Evolutionary conservation across 2,888 invertebrate species (phyloP).

Genomic region (Volucella bombylans): DNA sequence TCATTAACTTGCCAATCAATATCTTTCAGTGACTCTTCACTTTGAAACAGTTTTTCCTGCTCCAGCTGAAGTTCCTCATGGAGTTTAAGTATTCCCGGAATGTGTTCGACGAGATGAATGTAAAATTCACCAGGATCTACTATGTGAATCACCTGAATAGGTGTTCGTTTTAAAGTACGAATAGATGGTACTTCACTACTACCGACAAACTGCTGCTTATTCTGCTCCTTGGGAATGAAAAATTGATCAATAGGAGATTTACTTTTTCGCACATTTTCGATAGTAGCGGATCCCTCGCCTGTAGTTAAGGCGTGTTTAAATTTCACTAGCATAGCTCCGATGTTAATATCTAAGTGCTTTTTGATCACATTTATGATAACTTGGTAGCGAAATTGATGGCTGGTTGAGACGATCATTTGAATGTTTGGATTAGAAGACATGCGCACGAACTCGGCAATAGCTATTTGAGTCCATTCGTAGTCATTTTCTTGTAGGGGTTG

Average conservation of each 20-base stretch:
- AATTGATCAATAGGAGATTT: constrained; percentile 15
- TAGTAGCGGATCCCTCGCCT: constrained; percentile 78
- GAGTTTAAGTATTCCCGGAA: constrained; percentile 83
- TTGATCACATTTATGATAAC: constrained; percentile 82
- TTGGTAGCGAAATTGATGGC: constrained; percentile 76
- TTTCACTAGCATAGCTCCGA: constrained; percentile 84
- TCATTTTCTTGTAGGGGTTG: constrained; percentile 80
- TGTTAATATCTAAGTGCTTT: constrained; percentile 81
- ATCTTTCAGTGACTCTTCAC: constrained; percentile 10
- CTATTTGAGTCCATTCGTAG: constrained; percentile 80
- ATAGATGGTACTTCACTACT: not conserved
- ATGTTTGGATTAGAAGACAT: constrained; percentile 79
- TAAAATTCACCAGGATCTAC: constrained; percentile 86
- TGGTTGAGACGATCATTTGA: constrained; percentile 80
- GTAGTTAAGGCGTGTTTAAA: constrained; percentile 83
- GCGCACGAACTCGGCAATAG: constrained; percentile 80
- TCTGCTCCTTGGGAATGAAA: constrained; percentile 6
- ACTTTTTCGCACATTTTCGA: constrained; percentile 20
- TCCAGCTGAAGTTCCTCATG: constrained; percentile 84
- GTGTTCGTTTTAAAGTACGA: constrained; percentile 68
- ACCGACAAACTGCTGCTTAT: constrained; percentile 14
- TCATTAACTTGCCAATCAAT: constrained; percentile 84
- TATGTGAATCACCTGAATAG: constrained; percentile 83
- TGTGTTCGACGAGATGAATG: constrained; percentile 83
- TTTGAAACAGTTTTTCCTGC: constrained; percentile 52